phyloP scores from a whole-genome alignment of 2,113 vertebrate genomes.

The Pseudopodoces humilis region DNA sequence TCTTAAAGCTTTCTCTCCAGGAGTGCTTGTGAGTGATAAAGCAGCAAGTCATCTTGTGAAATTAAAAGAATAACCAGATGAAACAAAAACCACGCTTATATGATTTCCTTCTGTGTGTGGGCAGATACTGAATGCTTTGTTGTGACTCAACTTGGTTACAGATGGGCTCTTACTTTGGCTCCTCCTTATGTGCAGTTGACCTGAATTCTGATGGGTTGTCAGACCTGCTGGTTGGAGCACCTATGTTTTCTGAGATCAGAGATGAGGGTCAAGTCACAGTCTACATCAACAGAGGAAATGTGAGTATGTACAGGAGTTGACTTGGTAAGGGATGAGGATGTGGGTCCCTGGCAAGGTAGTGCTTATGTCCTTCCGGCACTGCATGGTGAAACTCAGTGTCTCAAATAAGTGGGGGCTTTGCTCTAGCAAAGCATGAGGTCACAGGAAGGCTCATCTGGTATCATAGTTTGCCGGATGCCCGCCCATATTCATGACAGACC shows the following conservation, averaged over 20 bases:
- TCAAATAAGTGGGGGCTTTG: neutral
- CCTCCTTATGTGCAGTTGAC: conserved; percentile 99
- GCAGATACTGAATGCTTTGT: conserved; percentile 85
- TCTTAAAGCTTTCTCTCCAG: neutral
- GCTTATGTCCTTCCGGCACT: neutral
- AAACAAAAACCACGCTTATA: neutral
- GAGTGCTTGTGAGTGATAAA: neutral
- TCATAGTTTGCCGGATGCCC: neutral
- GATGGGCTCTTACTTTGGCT: conserved; percentile 99
- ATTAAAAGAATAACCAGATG: neutral
- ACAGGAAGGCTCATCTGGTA: neutral
- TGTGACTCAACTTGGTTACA: conserved; percentile 91
- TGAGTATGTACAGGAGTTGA: conserved; percentile 77
- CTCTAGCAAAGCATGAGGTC: neutral
- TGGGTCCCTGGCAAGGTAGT: neutral
- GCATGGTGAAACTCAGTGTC: neutral
- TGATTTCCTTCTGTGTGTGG: conserved; percentile 47
- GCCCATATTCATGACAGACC: neutral
- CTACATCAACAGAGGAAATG: conserved; percentile 96
- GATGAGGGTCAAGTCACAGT: conserved; percentile 96
- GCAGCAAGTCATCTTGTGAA: neutral
- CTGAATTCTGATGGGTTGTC: conserved; percentile 94
- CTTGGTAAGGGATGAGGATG: neutral
- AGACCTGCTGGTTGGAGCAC: conserved; percentile 96
- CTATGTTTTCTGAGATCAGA: conserved; percentile 94